These are phyloP conservation scores for Coregonus suidteri DNA, from an alignment of 2,797 vertebrate genomes.

Conservation along the genomic window DNA sequence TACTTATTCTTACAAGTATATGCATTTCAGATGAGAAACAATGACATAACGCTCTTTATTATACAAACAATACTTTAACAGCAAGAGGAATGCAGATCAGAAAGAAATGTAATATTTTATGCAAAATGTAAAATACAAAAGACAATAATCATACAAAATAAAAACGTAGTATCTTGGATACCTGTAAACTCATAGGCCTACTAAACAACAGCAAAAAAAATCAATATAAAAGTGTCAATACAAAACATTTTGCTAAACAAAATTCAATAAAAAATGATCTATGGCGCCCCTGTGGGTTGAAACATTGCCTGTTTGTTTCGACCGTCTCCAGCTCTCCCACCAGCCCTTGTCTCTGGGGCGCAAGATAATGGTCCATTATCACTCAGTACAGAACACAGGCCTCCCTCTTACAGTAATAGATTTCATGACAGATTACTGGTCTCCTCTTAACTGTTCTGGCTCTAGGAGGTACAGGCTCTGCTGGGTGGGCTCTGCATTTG, in stretches of 20 bases:
- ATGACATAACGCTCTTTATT: conserved; percentile 11
- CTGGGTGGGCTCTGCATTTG: conserved; percentile 67
- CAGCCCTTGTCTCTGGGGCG: not conserved
- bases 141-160: conserved; percentile 52
- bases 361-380: conserved; percentile 17
- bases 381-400: conserved; percentile 14
- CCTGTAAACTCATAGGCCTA: conserved; percentile 22
- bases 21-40: not conserved
- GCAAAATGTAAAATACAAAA: conserved; percentile 44
- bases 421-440: conserved; percentile 34
- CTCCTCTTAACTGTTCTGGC: conserved; percentile 52
- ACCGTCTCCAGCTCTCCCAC: not conserved
- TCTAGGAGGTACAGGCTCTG: conserved; percentile 49
- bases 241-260: conserved; percentile 50
- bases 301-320: not conserved
- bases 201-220: conserved; percentile 26
- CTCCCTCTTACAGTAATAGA: conserved; percentile 13
- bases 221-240: conserved; percentile 47
- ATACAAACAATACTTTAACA: conserved; percentile 2
- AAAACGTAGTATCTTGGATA: conserved; percentile 46
- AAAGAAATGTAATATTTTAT: conserved; percentile 15
- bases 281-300: not conserved
- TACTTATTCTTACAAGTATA: not conserved
- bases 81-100: not conserved
- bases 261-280: conserved; percentile 8